These are phyloP conservation scores for Lamellibrachia luymesi DNA, from an alignment of 1,140 invertebrate species.

Conservation along the genomic window DNA sequence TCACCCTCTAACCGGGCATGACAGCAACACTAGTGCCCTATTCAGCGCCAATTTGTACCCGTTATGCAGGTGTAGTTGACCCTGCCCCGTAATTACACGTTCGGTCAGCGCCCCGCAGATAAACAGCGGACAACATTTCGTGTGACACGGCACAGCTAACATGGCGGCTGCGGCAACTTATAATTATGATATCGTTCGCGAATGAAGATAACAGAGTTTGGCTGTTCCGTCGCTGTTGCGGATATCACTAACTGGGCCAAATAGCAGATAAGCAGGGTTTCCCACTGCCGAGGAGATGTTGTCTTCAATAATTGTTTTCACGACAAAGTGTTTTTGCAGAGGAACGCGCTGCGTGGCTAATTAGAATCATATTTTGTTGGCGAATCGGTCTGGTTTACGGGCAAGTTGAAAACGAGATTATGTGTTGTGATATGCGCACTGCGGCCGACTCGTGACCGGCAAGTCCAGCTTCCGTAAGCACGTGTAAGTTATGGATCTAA, in stretches of 20 bases:
- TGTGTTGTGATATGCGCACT: too few species aligned
- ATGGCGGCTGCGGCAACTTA: neutral
- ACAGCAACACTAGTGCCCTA: neutral
- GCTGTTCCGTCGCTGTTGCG: neutral
- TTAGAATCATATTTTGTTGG: neutral
- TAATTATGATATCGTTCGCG: conserved; percentile 1
- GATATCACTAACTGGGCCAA: neutral
- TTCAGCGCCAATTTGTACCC: neutral
- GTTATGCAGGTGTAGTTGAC: neutral
- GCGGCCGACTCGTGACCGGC: too few species aligned
- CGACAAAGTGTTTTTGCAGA: neutral
- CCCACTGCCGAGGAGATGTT: neutral
- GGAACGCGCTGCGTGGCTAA: neutral
- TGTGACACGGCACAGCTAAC: neutral
- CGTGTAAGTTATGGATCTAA: too few species aligned
- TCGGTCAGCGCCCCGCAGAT: neutral
- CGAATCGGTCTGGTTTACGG: neutral
- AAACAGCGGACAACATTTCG: neutral
- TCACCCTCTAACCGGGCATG: neutral
- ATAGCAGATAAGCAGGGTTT: neutral
- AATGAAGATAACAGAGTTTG: neutral
- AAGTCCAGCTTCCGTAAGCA: too few species aligned
- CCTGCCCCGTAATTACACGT: neutral
- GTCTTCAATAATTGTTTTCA: neutral
- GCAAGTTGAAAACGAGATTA: neutral